Evolutionary conservation across 2,113 vertebrate species (phyloP).

Genomic region (Phyllostomus discolor): DNA sequence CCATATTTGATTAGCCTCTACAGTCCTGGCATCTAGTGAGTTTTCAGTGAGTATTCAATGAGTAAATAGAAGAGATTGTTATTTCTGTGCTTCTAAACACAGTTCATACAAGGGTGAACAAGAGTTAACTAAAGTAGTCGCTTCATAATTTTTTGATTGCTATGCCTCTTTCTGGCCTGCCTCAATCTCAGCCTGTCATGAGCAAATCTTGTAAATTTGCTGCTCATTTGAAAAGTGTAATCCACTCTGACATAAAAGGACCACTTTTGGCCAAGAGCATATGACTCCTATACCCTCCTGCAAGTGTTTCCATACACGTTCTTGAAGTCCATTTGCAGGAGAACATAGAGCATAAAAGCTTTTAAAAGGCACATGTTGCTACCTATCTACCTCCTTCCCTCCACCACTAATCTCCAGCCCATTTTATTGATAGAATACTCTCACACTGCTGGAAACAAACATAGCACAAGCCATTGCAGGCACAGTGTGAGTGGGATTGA

Average conservation of each 20-base stretch:
- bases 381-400: not conserved
- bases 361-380: not conserved
- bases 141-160: not conserved
- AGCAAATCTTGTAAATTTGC: not conserved
- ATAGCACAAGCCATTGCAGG: not conserved
- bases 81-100: not conserved
- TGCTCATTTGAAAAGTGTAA: not conserved
- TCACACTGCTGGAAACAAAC: not conserved
- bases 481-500: not conserved
- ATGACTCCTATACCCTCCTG: not conserved
- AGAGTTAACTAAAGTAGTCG: not conserved
- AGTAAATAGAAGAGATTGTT: not conserved
- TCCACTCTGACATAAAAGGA: not conserved
- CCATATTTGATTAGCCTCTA: not conserved
- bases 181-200: not conserved
- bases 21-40: not conserved
- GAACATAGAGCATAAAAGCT: not conserved
- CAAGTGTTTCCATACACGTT: not conserved
- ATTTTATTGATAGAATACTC: not conserved
- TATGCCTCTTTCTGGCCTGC: not conserved
- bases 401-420: not conserved
- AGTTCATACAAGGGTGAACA: not conserved
- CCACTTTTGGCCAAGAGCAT: not conserved
- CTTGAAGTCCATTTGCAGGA: not conserved
- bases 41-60: not conserved